These are phyloP conservation scores for Leucophenga montana DNA, from an alignment of 2,888 invertebrate species.

Conservation along the genomic window DNA sequence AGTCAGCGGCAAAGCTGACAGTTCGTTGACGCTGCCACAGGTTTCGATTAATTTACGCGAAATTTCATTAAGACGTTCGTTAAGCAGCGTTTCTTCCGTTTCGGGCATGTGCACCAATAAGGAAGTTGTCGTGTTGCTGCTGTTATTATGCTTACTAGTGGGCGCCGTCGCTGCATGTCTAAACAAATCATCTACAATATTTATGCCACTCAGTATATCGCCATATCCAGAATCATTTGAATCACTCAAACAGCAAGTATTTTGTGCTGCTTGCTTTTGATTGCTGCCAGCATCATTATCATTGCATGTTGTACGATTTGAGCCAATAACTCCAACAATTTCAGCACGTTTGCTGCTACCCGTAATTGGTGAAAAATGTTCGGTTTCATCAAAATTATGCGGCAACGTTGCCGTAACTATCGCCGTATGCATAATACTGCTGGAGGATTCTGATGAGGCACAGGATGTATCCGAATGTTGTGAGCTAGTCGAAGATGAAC, in stretches of 20 bases:
- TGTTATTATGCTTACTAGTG: conserved; percentile 1
- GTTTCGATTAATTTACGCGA: conserved; percentile 73
- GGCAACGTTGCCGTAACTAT: too few species aligned
- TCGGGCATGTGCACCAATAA: conserved; percentile 40
- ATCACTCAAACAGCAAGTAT: conserved; percentile 50
- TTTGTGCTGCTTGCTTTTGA: neutral
- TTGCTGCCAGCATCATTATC: conserved; percentile 19
- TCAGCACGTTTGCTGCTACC: conserved; percentile 64
- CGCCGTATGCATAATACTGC: conserved; percentile 17
- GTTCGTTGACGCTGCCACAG: conserved; percentile 65
- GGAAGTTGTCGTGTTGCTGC: conserved; percentile 27
- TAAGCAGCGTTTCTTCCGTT: conserved; percentile 68
- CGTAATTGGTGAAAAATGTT: conserved; percentile 61
- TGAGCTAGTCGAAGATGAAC: conserved; percentile 50
- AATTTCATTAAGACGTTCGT: conserved; percentile 72
- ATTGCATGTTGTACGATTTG: conserved; percentile 60
- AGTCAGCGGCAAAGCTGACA: neutral
- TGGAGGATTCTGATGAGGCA: conserved; percentile 48
- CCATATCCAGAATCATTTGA: conserved; percentile 70
- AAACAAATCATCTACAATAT: conserved; percentile 70
- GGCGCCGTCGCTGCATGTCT: conserved; percentile 38
- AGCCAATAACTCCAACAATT: conserved; percentile 70
- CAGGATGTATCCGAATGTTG: conserved; percentile 57
- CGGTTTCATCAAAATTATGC: conserved; percentile 48
- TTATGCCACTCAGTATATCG: conserved; percentile 71